Percentiles rank a stretch among this genome's conserved stretches.
These are phyloP conservation scores for Pardalotus punctatus DNA, from an alignment of 2,113 vertebrate genomes.

Conservation along the genomic window DNA sequence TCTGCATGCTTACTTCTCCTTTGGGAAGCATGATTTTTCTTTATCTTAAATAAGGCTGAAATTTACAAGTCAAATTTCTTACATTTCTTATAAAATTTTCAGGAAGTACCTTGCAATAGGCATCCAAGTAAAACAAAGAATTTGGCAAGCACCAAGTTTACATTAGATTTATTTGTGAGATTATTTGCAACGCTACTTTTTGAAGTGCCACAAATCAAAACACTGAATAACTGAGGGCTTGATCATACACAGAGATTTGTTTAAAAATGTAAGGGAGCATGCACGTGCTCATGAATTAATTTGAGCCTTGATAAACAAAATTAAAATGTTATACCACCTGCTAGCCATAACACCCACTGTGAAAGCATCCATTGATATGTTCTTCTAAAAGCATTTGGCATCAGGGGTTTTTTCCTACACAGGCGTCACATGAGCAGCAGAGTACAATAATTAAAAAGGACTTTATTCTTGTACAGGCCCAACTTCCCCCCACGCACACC, in stretches of 20 bases:
- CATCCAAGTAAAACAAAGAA: background rate
- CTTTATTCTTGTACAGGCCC: background rate
- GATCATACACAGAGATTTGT: background rate
- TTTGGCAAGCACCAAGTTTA: background rate
- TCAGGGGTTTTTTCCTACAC: background rate
- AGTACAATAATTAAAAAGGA: background rate
- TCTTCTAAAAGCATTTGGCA: background rate
- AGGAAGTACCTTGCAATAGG: background rate
- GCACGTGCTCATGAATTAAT: background rate
- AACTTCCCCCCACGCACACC: rapidly evolving
- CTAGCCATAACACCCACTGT: background rate
- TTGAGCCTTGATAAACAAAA: slow-evolving; percentile 7
- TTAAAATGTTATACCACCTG: slow-evolving; percentile 7
- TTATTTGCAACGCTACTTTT: background rate
- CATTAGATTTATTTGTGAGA: background rate
- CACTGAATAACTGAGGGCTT: background rate
- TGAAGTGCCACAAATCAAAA: slow-evolving; percentile 27
- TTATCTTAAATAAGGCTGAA: background rate
- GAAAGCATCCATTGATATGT: background rate
- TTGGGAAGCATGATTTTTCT: background rate
- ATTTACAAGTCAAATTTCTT: background rate
- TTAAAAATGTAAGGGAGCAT: background rate
- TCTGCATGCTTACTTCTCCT: background rate
- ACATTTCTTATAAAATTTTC: background rate
- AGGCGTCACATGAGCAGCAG: background rate